Conservation (phyloP, 2,797 vertebrate species). For the Galaxias olidus region DNA sequence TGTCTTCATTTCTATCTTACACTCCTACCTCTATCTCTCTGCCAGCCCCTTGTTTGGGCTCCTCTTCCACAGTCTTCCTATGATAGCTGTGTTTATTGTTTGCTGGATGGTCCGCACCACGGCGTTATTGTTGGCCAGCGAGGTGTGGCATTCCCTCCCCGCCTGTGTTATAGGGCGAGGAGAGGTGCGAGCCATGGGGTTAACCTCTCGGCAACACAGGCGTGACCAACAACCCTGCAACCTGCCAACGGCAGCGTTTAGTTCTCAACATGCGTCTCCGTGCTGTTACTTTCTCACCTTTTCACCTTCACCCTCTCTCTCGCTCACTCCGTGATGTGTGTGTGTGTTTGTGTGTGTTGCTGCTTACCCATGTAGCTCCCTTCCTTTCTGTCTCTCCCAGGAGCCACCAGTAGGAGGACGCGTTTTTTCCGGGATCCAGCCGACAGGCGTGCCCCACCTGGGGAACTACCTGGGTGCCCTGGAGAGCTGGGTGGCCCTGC, state of each 20-base stretch:
- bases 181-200: conserved; percentile 58
- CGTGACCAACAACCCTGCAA: conserved; percentile 41
- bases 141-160: conserved; percentile 58
- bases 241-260: conserved; percentile 42
- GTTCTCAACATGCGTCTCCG: conserved; percentile 23
- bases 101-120: conserved; percentile 16
- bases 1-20: too few species aligned
- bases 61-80: too few species aligned
- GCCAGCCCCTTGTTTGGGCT: too few species aligned
- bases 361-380: background rate
- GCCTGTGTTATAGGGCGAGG: conserved; percentile 60
- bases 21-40: too few species aligned
- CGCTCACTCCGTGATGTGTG: background rate
- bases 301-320: conserved; percentile 25
- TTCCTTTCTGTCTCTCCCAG: conserved; percentile 26
- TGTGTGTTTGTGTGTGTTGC: background rate
- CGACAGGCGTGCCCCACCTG: conserved; percentile 90
- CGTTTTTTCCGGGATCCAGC: conserved; percentile 94
- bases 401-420: conserved; percentile 46
- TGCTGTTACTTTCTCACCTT: conserved; percentile 35
- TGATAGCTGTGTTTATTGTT: background rate
- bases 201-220: conserved; percentile 45
- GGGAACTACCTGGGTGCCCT: conserved; percentile 94
- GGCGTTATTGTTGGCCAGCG: conserved; percentile 53
- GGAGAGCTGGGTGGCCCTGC: conserved; percentile 89